Evolutionary conservation across 2,113 vertebrate species (phyloP), one percentile per base, ranked within the genome.

Genomic region (Fulmarus glacialis): DNA sequence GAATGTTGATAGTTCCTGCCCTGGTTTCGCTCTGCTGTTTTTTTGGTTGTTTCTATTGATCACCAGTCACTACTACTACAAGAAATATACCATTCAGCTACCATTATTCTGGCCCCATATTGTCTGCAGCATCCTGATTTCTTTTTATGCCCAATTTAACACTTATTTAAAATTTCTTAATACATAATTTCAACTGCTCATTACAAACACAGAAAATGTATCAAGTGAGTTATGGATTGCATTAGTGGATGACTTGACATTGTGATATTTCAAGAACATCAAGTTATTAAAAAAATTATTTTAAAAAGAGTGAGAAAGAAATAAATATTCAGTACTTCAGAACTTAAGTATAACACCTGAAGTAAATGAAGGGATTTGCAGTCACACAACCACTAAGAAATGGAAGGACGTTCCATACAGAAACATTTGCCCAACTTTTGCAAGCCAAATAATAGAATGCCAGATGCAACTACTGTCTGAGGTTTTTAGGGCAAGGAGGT

Each of bases 111-210:
- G 71, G 87, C 48, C 24, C 27, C 12, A 8, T 70, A 87, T 90
- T 89, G 53, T 88, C 52, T 64, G 64, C 29, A 62, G 16, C 11
- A 32, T 48, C 43, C 15, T 92, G 47, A 70, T 91, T 93, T 89
- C 36, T 84, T 81, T 95, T 82, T 64, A 67, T 92, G 72, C 45
- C 22, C 30, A 93, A 88, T 97, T 93, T 90, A 62, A 70, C 77
- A 90, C 18, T 47, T 89, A 64, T 32, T 92, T 94, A 84, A n/a
- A 17, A 11, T 30, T 55, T n/a, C 36, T 86, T 80, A 62, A 82
- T 59, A 47, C 6, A 17, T n/a, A 47, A 43, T 68, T 89, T 94
- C 93, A 75, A 27, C 40, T 50, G 10, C 19, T 63, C 17, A 50
- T 94, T 95, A 56, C 66, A 60, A 94, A 40, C 34, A 73, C 32